Evolutionary conservation across 2,113 vertebrate species (phyloP).

Genomic region (Rissa tridactyla): DNA sequence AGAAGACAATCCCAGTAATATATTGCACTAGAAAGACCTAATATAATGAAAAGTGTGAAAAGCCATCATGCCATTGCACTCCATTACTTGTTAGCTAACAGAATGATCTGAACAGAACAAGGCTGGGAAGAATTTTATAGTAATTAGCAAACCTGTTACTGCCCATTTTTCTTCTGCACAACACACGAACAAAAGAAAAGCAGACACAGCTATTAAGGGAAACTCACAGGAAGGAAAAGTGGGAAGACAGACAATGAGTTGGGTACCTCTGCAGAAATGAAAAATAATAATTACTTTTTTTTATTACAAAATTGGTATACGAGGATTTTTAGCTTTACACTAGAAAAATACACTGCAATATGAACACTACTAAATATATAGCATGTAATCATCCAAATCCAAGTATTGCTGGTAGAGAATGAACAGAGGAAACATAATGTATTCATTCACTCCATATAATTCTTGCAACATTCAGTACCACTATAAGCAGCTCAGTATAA

Average conservation of each 20-base stretch:
- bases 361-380: background rate
- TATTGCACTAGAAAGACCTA: background rate
- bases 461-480: background rate
- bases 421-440: background rate
- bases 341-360: background rate
- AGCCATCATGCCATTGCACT: background rate
- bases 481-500: background rate
- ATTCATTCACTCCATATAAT: background rate
- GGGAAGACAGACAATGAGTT: background rate
- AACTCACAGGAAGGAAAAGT: background rate
- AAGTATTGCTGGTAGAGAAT: background rate
- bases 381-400: background rate
- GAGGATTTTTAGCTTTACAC: background rate
- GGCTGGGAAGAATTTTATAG: constrained; percentile 12
- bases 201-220: background rate
- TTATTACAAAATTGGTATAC: background rate
- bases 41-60: constrained; percentile 1
- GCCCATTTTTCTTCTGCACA: constrained; percentile 22
- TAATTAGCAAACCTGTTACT: constrained; percentile 50
- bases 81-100: constrained; percentile 38
- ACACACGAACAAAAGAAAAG: constrained; percentile 13
- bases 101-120: constrained; percentile 11
- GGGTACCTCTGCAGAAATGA: background rate
- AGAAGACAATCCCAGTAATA: constrained; percentile 11
- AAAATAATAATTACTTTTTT: background rate